Conservation (phyloP, 2,888 invertebrate genomes). For the Diarsia brunnea region DNA sequence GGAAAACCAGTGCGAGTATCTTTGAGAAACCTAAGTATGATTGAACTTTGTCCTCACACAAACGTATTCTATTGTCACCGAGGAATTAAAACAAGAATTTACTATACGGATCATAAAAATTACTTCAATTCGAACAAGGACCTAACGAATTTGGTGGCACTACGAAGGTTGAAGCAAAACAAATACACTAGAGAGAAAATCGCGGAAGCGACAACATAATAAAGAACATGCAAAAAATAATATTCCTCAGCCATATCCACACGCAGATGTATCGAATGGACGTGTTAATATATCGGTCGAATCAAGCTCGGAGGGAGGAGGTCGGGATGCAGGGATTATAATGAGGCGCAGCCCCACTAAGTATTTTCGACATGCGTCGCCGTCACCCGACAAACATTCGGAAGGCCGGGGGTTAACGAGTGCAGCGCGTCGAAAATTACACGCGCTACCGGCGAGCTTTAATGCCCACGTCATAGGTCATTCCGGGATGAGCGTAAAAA, state of each 20-base stretch:
- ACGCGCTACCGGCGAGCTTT: conserved; percentile 76
- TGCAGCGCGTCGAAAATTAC: conserved; percentile 82
- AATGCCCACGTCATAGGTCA: conserved; percentile 74
- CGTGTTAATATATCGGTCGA: conserved; percentile 89
- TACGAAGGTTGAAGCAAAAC: conserved; percentile 15
- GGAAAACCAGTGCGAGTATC: conserved; percentile 9
- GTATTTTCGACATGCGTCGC: conserved; percentile 91
- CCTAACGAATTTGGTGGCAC: neutral
- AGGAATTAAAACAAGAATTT: conserved; percentile 4
- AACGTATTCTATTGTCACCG: neutral
- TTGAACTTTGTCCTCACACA: neutral
- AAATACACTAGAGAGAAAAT: neutral
- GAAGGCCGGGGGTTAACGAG: conserved; percentile 81
- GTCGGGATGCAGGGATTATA: conserved; percentile 87
- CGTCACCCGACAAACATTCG: conserved; percentile 89
- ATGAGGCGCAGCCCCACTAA: conserved; percentile 90
- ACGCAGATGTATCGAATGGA: conserved; percentile 73
- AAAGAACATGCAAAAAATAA: conserved; percentile 30
- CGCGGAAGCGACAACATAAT: neutral
- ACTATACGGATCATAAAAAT: neutral
- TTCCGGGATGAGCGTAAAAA: conserved; percentile 56
- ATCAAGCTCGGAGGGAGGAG: conserved; percentile 77
- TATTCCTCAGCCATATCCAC: conserved; percentile 71
- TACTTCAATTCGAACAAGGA: neutral
- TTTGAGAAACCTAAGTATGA: conserved; percentile 17